These are phyloP conservation scores for Pherbina coryleti DNA, from an alignment of 2,888 invertebrate species.

Conservation along the genomic window DNA sequence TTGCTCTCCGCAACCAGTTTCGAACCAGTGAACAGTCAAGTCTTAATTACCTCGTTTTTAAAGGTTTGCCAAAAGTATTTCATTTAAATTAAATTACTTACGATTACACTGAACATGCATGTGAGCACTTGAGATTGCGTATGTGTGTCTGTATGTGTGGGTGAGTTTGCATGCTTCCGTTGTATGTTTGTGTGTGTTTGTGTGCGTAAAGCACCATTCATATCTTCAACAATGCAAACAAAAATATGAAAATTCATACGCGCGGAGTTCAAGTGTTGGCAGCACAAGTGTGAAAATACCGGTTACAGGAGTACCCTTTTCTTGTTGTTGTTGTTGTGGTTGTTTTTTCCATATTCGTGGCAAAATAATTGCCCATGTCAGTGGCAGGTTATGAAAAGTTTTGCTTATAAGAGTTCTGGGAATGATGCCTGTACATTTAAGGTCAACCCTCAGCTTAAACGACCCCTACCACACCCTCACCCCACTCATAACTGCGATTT, in stretches of 20 bases:
- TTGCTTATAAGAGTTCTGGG: neutral
- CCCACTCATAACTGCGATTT: constrained; percentile 27
- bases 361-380: constrained; percentile 20
- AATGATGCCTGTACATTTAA: neutral
- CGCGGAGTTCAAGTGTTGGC: constrained; percentile 13
- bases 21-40: neutral
- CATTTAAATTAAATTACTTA: constrained; percentile 45
- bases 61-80: constrained; percentile 30
- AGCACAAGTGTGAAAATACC: constrained; percentile 37
- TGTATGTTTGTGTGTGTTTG: constrained; percentile 17
- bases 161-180: too few relatives aligned
- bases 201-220: constrained; percentile 22
- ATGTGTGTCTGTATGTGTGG: neutral
- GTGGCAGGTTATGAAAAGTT: constrained; percentile 8
- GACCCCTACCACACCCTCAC: neutral
- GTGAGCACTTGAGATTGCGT: constrained; percentile 35
- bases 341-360: neutral
- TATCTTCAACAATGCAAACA: constrained; percentile 21
- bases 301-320: constrained; percentile 9
- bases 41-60: constrained; percentile 40
- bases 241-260: constrained; percentile 15
- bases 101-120: constrained; percentile 38
- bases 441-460: neutral
- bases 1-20: neutral
- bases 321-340: neutral